Percentiles rank a stretch among this genome's conserved stretches.
phyloP scores from a whole-genome alignment of 2,888 invertebrate genomes.

The Apodemia duryi region DNA sequence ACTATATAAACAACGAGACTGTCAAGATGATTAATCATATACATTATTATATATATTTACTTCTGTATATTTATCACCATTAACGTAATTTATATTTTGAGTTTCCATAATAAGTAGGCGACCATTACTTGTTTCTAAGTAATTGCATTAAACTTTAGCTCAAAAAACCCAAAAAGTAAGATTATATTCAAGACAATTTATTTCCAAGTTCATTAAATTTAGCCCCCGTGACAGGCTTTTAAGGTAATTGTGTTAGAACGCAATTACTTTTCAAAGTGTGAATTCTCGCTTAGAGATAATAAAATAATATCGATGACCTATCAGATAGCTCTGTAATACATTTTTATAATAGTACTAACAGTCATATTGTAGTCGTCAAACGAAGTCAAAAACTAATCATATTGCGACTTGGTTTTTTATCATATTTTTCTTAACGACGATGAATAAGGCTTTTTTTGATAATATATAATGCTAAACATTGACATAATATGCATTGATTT shows the following conservation, averaged over 20 bases:
- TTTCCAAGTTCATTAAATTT: conserved; percentile 72
- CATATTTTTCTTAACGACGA: no score
- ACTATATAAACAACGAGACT: no score
- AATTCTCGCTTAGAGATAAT: conserved; percentile 29
- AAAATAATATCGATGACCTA: conserved; percentile 34
- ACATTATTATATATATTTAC: no score
- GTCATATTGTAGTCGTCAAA: no score
- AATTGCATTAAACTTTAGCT: conserved; percentile 18
- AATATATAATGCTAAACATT: no score
- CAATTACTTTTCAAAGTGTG: conserved; percentile 53
- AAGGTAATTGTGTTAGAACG: conserved; percentile 68
- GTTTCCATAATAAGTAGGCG: not conserved
- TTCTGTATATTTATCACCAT: not conserved
- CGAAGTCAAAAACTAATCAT: no score
- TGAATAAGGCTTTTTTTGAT: no score
- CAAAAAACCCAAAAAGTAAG: conserved; percentile 35
- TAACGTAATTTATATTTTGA: conserved; percentile 5
- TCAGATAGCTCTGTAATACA: not conserved
- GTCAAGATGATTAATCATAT: no score
- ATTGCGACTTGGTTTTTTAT: no score
- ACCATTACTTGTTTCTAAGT: conserved; percentile 14
- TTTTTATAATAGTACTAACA: not conserved
- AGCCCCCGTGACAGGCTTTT: conserved; percentile 72
- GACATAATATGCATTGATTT: no score
- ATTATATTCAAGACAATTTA: conserved; percentile 62